Conservation (phyloP, 2,113 vertebrate species). For the Pungitius pungitius region DNA sequence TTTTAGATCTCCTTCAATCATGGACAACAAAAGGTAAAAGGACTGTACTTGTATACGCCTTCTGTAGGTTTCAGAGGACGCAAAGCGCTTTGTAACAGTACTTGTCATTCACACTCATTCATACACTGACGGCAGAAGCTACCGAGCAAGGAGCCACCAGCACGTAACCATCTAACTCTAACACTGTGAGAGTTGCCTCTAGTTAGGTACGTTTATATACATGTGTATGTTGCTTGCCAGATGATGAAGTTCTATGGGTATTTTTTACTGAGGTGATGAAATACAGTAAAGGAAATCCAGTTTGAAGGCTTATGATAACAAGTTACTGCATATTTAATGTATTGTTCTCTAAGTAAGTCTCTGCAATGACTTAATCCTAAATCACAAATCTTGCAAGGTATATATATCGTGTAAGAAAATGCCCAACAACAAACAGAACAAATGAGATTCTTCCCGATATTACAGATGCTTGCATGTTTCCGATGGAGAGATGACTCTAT, state of each 20-base stretch:
- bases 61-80: too few species aligned
- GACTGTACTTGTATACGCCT: too few species aligned
- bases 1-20: conserved; percentile 53
- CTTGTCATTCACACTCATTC: too few species aligned
- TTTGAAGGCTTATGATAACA: conserved; percentile 26
- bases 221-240: conserved; percentile 38
- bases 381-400: conserved; percentile 2
- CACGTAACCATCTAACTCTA: too few species aligned
- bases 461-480: neutral
- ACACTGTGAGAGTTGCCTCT: neutral
- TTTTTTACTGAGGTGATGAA: conserved; percentile 28
- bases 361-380: neutral
- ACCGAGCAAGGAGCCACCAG: too few species aligned
- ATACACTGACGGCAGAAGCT: too few species aligned
- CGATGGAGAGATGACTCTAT: neutral
- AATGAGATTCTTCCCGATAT: neutral
- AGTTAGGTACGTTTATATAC: conserved; percentile 38
- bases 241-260: conserved; percentile 26
- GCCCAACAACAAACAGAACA: neutral
- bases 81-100: too few species aligned
- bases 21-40: too few species aligned
- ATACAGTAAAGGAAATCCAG: conserved; percentile 30
- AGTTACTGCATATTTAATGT: conserved; percentile 8
- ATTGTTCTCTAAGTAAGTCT: conserved; percentile 17
- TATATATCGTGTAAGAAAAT: neutral